Evolutionary conservation across 2,113 vertebrate species (phyloP).

Genomic region (Clarias gariepinus): DNA sequence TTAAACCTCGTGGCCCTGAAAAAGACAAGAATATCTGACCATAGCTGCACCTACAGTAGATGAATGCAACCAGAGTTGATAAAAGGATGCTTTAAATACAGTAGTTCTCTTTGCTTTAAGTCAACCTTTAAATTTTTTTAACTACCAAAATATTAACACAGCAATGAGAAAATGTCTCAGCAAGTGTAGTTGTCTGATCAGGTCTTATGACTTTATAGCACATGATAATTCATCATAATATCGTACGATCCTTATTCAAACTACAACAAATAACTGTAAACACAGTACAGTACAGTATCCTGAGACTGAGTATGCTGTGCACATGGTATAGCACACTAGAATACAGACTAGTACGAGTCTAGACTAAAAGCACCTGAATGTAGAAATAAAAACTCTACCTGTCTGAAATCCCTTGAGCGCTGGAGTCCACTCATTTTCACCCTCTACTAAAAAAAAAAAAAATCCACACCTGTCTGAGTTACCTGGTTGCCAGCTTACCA

Average conservation of each 20-base stretch:
- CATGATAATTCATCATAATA: too few relatives aligned
- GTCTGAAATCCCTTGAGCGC: neutral
- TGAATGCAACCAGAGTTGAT: neutral
- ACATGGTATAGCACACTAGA: neutral
- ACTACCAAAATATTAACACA: too few relatives aligned
- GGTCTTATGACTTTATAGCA: too few relatives aligned
- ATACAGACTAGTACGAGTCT: neutral
- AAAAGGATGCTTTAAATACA: neutral
- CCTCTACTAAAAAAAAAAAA: neutral
- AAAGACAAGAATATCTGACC: too few relatives aligned
- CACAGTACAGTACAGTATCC: neutral
- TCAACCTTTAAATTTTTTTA: neutral
- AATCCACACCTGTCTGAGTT: neutral
- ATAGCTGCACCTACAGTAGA: neutral
- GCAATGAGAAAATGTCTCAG: too few relatives aligned
- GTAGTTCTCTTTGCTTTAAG: neutral
- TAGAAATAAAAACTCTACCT: neutral
- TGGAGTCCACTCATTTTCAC: neutral
- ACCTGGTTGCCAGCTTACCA: neutral
- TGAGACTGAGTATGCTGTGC: neutral
- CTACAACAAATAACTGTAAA: too few relatives aligned
- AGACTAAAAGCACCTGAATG: neutral
- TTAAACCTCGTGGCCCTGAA: too few relatives aligned
- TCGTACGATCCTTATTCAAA: too few relatives aligned
- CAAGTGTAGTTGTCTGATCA: too few relatives aligned